Evolutionary conservation across 2,797 vertebrate genomes (phyloP), one percentile per base, ranked within the genome.

Genomic region (Protonibea diacanthus): DNA sequence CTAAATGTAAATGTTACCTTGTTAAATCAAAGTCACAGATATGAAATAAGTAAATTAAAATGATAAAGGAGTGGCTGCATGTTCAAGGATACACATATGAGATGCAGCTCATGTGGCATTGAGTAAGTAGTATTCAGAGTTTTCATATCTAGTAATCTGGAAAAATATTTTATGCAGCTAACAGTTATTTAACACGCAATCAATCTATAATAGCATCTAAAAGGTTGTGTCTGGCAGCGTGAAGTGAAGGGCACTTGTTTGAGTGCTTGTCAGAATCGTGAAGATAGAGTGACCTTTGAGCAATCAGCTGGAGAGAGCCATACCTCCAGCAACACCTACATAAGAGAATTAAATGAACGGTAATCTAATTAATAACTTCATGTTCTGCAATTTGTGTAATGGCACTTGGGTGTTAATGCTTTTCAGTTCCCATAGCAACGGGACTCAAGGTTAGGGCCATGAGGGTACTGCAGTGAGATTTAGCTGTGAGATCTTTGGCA

Each of bases 401-500:
- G 87, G 82, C 83, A 74, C 79, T 86, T 71, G 27, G 68, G 80
- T 71, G 68, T 73, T 71, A 51, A 62, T 59, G 77, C 58, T 87
- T 86, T 80, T 80, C 70, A 69, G 91, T 91, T 92, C 44, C 91
- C 84, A 84, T 87, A 74, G 90, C 70, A 91, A 93, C 91, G 57
- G 57, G 75, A 20, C 67, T 73, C 44, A 9, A 80, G 64, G 59
- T 62, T 66, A 69, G 51, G 67, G 49, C 61, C 71, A 45, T 14
- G 60, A 77, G 82, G 74, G 74, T 51, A 70, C 47, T 25, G 72
- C 61, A 62, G 60, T 67, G 65, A 84, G 82, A 83, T 88, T 83
- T 78, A 77, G 81, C 75, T 49, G 51, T 21, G 57, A 80, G 82
- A 85, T 87, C 66, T 73, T 71, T 55, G 80, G 80, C 62, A 74